Evolutionary conservation across 2,113 vertebrate genomes (phyloP).

Genomic region (Castor canadensis): DNA sequence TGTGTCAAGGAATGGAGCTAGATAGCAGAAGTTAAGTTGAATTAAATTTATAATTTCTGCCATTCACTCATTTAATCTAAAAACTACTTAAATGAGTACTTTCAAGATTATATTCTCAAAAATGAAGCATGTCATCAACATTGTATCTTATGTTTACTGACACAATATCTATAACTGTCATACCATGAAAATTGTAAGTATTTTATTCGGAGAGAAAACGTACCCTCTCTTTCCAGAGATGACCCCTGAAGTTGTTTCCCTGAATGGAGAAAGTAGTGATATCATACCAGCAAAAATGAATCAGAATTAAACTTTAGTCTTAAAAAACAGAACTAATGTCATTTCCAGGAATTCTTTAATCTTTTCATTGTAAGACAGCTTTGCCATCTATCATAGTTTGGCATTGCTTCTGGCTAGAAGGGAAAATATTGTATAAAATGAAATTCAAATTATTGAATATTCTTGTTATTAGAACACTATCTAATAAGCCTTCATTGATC

Average conservation of each 20-base stretch:
- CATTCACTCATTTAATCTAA: neutral
- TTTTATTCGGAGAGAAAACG: too few species aligned
- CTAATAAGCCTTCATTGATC: neutral
- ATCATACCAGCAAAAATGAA: neutral
- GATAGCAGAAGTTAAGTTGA: neutral
- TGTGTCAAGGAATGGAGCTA: neutral
- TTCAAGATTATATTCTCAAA: neutral
- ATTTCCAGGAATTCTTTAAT: neutral
- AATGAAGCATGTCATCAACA: too few species aligned
- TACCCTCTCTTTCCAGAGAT: neutral
- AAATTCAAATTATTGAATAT: neutral
- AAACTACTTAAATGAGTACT: neutral
- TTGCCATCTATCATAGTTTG: neutral
- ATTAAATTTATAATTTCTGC: neutral
- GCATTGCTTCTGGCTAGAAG: neutral
- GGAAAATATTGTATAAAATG: neutral
- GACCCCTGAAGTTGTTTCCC: neutral
- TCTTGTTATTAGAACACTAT: neutral
- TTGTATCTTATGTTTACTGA: too few species aligned
- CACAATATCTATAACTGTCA: too few species aligned
- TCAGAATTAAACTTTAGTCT: slow-evolving; percentile 19
- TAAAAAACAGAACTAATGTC: neutral
- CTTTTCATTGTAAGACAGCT: neutral
- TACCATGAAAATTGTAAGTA: too few species aligned
- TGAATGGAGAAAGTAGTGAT: neutral